phyloP scores from a whole-genome alignment of 37 sponge, comb jelly and placozoan genomes.

The Halisarca cf. caerulea region DNA sequence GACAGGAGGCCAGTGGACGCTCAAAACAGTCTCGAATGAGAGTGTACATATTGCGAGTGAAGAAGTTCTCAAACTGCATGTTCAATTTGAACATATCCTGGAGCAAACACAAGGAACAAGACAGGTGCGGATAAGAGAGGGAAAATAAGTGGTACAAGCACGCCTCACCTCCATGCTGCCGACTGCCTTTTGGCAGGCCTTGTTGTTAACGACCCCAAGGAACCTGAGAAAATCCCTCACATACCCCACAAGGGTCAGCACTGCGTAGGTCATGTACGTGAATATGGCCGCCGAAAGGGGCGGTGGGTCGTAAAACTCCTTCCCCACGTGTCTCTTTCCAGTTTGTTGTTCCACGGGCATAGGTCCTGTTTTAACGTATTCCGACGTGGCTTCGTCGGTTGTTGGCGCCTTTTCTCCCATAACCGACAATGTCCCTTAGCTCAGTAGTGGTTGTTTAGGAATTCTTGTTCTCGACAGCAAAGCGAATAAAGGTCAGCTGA shows the following conservation, averaged over 20 bases:
- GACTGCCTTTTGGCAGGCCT: not conserved
- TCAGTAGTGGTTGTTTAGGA: no score
- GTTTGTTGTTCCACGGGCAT: not conserved
- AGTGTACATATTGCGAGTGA: constrained; percentile 81
- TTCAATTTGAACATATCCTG: constrained; percentile 83
- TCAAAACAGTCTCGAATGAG: constrained; percentile 83
- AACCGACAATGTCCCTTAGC: no score
- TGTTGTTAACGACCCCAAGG: constrained; percentile 60
- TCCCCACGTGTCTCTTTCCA: not conserved
- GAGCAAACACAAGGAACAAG: no score
- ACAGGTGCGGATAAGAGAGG: no score
- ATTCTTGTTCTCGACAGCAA: no score
- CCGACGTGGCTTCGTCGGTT: not conserved
- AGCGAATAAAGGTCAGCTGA: no score
- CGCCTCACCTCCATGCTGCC: constrained; percentile 41
- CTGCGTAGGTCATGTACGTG: constrained; percentile 68
- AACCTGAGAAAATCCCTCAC: constrained; percentile 63
- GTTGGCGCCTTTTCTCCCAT: not conserved
- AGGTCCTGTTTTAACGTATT: constrained; percentile 8
- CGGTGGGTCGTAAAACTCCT: constrained; percentile 57
- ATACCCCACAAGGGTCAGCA: constrained; percentile 71
- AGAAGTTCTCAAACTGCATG: constrained; percentile 74
- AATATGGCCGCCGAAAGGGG: constrained; percentile 56
- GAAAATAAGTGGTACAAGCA: not conserved
- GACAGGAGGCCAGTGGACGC: constrained; percentile 81